These are phyloP conservation scores for Mythimna pallens DNA, from an alignment of 2,888 invertebrate species.

Conservation along the genomic window DNA sequence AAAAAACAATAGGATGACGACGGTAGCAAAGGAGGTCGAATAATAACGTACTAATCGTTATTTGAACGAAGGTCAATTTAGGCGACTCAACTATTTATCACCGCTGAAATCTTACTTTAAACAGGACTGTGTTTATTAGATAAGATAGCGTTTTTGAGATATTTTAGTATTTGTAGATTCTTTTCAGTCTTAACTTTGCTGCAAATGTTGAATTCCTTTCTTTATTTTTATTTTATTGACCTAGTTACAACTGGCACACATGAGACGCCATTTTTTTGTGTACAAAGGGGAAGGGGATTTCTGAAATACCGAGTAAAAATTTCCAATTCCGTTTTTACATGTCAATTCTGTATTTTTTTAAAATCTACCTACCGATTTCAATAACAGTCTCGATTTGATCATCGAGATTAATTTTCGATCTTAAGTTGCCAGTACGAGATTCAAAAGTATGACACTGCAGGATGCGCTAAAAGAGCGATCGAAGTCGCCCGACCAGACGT, in stretches of 20 bases:
- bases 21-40: slow-evolving; percentile 34
- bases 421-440: slow-evolving; percentile 59
- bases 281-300: slow-evolving; percentile 73
- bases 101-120: slow-evolving; percentile 42
- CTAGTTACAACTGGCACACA: slow-evolving; percentile 38
- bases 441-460: slow-evolving; percentile 73
- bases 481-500: slow-evolving; percentile 78
- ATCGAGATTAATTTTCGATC: slow-evolving; percentile 39
- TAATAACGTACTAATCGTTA: slow-evolving; percentile 24
- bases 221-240: slow-evolving; percentile 47
- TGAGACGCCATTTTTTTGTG: slow-evolving; percentile 33
- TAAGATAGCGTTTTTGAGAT: slow-evolving; percentile 66
- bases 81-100: slow-evolving; percentile 29
- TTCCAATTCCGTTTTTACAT: slow-evolving; percentile 23
- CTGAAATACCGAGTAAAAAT: slow-evolving; percentile 25
- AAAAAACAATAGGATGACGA: slow-evolving; percentile 34
- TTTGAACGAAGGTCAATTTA: slow-evolving; percentile 36
- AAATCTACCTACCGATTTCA: neutral
- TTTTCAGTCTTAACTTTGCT: slow-evolving; percentile 47
- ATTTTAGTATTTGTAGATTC: slow-evolving; percentile 65
- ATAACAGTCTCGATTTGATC: slow-evolving; percentile 17
- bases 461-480: slow-evolving; percentile 77
- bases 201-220: slow-evolving; percentile 89
- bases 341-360: slow-evolving; percentile 10
- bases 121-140: slow-evolving; percentile 59